Base-by-base conservation (phyloP, 1,140 invertebrate genomes). In the Temnothorax curvispinosus region DNA sequence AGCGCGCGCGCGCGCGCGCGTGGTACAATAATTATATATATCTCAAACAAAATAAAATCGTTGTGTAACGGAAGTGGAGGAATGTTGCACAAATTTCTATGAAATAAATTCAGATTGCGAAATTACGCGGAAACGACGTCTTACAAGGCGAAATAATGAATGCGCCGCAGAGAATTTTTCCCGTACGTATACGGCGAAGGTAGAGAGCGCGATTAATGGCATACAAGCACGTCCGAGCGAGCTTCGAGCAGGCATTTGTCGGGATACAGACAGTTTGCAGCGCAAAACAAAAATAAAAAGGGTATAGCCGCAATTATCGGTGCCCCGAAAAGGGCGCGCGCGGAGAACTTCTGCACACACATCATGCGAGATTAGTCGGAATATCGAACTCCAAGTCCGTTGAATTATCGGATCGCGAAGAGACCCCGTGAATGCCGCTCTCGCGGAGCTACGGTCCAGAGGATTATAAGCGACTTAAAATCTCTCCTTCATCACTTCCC, bases 381-480 rank as follows among this genome's bases (percentile, higher is more conserved):
- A 84, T 84, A 74, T 82, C 52, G 67, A 82, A 60, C 67, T 58
- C 52, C 54, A 52, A 58, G 67, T 21, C 80, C 52, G 80, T 35
- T 82, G 67, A 82, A 82, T 82, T 84, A 84, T 75, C 80, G 80
- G 41, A 84, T 84, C 69, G 80, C 80, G 60, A 74, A 35, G 54
- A 72, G 54, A 72, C 38, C 44, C 27, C 27, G 27, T 44, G 52
- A 82, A 82, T 56, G 78, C 78, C 47, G 78, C 65, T 72, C 67
- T 82, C 65, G 65, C 80, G 65, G 13, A 82, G 78, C 78, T 58
- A 72, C 41, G 67, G 41, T 74, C 69, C 54, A 5, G 41, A 41
- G 80, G 69, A 84, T 84, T 84, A 84, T 84, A 84, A 81, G 80
- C 80, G 69, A 84, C 80, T 84, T 84, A 75, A 84, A 84, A 74